Conservation (phyloP, 2,888 invertebrate species). For the Tiphia femorata region DNA sequence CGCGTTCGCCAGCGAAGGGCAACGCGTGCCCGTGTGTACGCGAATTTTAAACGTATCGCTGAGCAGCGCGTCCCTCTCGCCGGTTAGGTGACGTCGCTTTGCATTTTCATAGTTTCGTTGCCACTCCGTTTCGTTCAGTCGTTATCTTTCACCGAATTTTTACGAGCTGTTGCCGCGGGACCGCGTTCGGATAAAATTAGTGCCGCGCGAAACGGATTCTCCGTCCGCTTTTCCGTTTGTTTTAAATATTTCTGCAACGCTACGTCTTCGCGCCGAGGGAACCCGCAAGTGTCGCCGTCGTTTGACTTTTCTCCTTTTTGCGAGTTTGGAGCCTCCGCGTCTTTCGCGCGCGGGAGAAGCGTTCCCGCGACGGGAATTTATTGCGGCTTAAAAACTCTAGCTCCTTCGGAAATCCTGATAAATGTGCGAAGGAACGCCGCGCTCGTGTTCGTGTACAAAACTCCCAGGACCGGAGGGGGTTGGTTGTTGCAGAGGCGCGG, state of each 20-base stretch:
- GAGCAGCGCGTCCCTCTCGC: background rate
- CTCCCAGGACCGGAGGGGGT: background rate
- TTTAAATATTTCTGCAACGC: too few species aligned
- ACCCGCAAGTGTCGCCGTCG: too few species aligned
- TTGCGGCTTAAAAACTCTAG: slow-evolving; percentile 71
- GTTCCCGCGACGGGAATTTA: slow-evolving; percentile 58
- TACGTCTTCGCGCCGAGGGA: too few species aligned
- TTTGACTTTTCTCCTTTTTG: too few species aligned
- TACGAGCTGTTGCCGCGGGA: too few species aligned
- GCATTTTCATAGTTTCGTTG: background rate
- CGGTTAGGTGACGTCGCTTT: background rate
- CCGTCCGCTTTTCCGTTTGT: too few species aligned
- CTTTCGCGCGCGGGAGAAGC: slow-evolving; percentile 24
- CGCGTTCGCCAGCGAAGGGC: background rate
- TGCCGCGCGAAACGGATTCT: too few species aligned
- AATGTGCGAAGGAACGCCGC: slow-evolving; percentile 69
- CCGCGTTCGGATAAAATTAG: too few species aligned
- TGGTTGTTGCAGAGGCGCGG: slow-evolving; percentile 22
- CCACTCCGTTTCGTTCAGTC: too few species aligned
- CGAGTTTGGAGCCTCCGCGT: slow-evolving; percentile 57
- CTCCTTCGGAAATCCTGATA: slow-evolving; percentile 78
- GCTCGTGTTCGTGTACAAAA: slow-evolving; percentile 18
- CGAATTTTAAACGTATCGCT: background rate
- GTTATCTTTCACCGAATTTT: too few species aligned
- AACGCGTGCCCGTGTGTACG: slow-evolving; percentile 5